phyloP scores from a whole-genome alignment of 2,888 invertebrate species.

The Drosophila stalkeri region DNA sequence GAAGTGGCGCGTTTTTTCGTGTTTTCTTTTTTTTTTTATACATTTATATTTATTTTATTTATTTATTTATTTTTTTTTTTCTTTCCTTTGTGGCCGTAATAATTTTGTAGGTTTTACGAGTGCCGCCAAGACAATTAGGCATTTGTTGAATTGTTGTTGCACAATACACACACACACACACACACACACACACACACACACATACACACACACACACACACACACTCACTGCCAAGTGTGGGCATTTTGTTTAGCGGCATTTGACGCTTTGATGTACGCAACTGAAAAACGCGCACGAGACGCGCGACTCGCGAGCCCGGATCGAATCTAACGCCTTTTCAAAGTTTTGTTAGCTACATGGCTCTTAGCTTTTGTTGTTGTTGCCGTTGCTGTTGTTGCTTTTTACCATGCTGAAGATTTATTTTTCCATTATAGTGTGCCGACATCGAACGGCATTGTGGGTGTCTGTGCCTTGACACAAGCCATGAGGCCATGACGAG shows the following conservation, averaged over 20 bases:
- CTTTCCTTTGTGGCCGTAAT: slow-evolving; percentile 66
- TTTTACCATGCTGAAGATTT: slow-evolving; percentile 66
- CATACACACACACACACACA: not conserved
- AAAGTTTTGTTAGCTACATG: slow-evolving; percentile 62
- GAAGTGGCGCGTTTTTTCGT: slow-evolving; percentile 71
- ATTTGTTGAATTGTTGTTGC: slow-evolving; percentile 65
- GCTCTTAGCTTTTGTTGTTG: slow-evolving; percentile 59
- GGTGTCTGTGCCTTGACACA: slow-evolving; percentile 74
- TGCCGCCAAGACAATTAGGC: slow-evolving; percentile 81
- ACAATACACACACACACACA: slow-evolving; percentile 26
- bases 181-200: slow-evolving; percentile 6
- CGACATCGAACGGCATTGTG: slow-evolving; percentile 70
- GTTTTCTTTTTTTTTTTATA: slow-evolving; percentile 31
- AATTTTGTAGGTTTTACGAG: slow-evolving; percentile 78
- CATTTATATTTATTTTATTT: slow-evolving; percentile 18
- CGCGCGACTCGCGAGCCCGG: slow-evolving; percentile 68
- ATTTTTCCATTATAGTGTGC: slow-evolving; percentile 76
- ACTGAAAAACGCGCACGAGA: slow-evolving; percentile 66
- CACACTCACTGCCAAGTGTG: slow-evolving; percentile 63
- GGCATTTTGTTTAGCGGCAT: slow-evolving; percentile 77
- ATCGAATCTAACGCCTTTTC: slow-evolving; percentile 79
- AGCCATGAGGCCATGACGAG: slow-evolving; percentile 71
- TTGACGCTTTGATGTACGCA: slow-evolving; percentile 73
- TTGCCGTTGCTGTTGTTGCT: slow-evolving; percentile 41
- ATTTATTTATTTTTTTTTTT: slow-evolving; percentile 21